Base-by-base conservation (phyloP, 2,113 vertebrate genomes). In the Ictidomys tridecemlineatus region DNA sequence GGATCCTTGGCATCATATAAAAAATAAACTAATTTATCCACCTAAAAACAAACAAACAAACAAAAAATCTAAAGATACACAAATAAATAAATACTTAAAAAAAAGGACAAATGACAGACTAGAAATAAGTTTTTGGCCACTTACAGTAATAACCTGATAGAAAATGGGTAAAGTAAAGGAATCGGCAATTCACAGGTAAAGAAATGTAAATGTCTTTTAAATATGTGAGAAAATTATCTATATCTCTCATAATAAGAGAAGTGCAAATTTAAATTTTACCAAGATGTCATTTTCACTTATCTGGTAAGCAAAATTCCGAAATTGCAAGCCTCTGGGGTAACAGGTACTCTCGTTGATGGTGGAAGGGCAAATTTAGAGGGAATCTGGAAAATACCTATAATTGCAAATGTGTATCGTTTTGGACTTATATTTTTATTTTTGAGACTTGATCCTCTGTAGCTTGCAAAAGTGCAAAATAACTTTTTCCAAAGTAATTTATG, bases 141-240 rank as follows among this genome's bases (percentile, higher is more conserved):
- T 76, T 65, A 61, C 34, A 53, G 2, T 61, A 77, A 76, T 56
- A 72, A 58, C 16, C 34, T 91, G 13, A 83, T 22, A 85, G 34
- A 70, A 92, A 97, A 48, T 42, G 51, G 20, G 16, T 34, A 92
- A 96, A 92, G 24, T 12, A 86, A 96, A 82, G 56, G 24, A 83
- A 70, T 2, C 83, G 34, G 26, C 7, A 70, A 24, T 78, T 91
- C 34, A 91, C 10, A 82, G 42, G 42, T 85, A 39, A 92, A 91
- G 11, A 92, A 79, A 85, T 37, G 4, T 65, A 58, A 65, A 93
- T 18, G 3, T 22, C 4, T 89, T 93, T 83, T 85, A 92, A 37
- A 67, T 34, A 13, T 53, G 39, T n/a, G 13, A 65, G 63, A 85
- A 77, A 5, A 83, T 85, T 56, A 17, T 70, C 8, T 82, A 7